Conservation (phyloP, 92 coral and sea anemone genomes). For the Parazoanthus atlanticus region DNA sequence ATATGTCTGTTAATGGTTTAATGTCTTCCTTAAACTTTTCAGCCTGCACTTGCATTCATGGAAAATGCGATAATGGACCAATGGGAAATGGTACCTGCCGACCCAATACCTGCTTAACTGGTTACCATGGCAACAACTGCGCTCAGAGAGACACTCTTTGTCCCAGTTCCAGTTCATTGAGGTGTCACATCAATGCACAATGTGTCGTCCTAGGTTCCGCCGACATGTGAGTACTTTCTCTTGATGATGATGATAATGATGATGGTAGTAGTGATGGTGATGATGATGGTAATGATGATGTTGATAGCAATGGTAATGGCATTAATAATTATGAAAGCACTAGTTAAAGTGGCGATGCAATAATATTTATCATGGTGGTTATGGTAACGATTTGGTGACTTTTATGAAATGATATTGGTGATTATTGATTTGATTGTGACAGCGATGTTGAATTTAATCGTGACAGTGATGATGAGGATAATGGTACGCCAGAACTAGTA, state of each 20-base stretch:
- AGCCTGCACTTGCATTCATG: slow-evolving; percentile 91
- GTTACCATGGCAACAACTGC: slow-evolving; percentile 89
- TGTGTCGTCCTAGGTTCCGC: slow-evolving; percentile 58
- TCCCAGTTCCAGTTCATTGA: slow-evolving; percentile 43
- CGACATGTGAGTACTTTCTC: slow-evolving; percentile 56
- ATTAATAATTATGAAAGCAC: not conserved
- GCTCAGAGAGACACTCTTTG: slow-evolving; percentile 63
- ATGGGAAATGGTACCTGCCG: slow-evolving; percentile 84
- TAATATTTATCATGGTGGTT: too few relatives aligned
- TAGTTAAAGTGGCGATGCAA: not conserved
- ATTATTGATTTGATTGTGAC: too few relatives aligned
- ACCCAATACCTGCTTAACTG: slow-evolving; percentile 71
- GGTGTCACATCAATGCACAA: slow-evolving; percentile 73
- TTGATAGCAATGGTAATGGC: not conserved
- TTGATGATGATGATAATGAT: not conserved
- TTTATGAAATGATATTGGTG: too few relatives aligned
- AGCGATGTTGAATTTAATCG: not conserved
- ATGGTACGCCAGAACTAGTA: too few relatives aligned
- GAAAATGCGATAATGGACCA: slow-evolving; percentile 78
- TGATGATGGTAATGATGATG: not conserved
- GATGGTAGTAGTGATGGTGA: not conserved
- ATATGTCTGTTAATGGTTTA: too few relatives aligned
- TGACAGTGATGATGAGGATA: not conserved
- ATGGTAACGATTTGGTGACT: too few relatives aligned
- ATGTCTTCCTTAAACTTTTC: not conserved